phyloP scores from a whole-genome alignment of 2,888 invertebrate species.

The Meteorus colon region DNA sequence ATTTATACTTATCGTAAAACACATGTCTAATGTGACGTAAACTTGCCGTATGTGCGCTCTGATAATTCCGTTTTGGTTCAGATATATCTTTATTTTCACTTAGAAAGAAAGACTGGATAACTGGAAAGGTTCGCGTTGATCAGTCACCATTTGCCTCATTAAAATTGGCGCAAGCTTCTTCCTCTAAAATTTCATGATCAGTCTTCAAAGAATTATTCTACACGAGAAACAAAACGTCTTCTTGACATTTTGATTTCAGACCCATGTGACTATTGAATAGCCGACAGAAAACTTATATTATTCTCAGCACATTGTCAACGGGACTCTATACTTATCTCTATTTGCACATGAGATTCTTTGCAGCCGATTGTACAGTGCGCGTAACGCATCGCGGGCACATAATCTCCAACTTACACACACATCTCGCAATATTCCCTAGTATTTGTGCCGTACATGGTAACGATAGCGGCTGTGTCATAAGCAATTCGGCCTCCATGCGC shows the following conservation, averaged over 20 bases:
- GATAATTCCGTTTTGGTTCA: not conserved
- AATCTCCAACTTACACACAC: constrained; percentile 65
- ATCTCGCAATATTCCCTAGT: constrained; percentile 62
- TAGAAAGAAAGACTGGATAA: not conserved
- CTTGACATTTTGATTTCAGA: too few species aligned
- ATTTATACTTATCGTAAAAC: not conserved
- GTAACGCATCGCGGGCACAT: constrained; percentile 69
- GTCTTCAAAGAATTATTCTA: constrained; percentile 6
- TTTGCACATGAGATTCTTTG: constrained; percentile 56
- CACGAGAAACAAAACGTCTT: not conserved
- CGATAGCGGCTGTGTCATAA: constrained; percentile 62
- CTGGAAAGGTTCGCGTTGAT: not conserved
- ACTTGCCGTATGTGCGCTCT: not conserved
- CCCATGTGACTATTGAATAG: too few species aligned
- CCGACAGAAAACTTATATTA: too few species aligned
- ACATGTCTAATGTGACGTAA: not conserved
- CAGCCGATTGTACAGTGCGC: constrained; percentile 61
- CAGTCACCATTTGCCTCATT: not conserved
- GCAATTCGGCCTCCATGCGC: constrained; percentile 68
- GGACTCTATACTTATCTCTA: constrained; percentile 18
- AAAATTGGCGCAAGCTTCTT: not conserved
- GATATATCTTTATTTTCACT: not conserved
- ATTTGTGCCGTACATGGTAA: constrained; percentile 69
- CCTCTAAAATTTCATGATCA: not conserved
- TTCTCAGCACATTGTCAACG: too few species aligned